These are phyloP conservation scores for Chinchilla lanigera DNA, from an alignment of 2,113 vertebrate species.

Conservation along the genomic window DNA sequence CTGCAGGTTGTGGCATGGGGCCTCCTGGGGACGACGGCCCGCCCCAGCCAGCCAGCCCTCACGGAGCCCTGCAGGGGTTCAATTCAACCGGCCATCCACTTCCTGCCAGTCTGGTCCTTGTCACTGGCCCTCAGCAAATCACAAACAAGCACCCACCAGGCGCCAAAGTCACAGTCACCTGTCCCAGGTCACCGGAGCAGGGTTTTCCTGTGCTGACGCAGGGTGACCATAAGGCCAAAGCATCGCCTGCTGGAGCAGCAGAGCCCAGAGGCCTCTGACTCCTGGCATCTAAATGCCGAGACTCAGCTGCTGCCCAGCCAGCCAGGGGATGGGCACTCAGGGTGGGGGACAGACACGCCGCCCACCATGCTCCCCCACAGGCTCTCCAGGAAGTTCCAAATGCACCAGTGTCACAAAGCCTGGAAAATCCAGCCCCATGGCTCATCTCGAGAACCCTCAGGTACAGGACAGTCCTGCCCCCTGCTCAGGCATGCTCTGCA, in stretches of 20 bases:
- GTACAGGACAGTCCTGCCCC: accelerated
- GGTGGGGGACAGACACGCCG: neutral
- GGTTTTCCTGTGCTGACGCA: accelerated
- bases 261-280: neutral
- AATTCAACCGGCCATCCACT: neutral
- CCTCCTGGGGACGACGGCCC: no score
- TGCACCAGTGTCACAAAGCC: neutral
- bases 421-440: accelerated
- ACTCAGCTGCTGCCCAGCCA: neutral
- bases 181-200: neutral
- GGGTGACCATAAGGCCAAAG: neutral
- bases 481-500: neutral
- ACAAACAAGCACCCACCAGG: neutral
- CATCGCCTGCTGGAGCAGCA: neutral
- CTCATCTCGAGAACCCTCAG: neutral
- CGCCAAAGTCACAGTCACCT: neutral
- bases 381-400: neutral
- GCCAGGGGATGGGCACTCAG: neutral
- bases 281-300: neutral
- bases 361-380: neutral
- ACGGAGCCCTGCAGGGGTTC: neutral
- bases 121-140: neutral
- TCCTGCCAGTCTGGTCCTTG: neutral
- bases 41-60: no score
- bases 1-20: neutral